Base-by-base conservation (phyloP, 2,797 vertebrate species). In the Chanos chanos region DNA sequence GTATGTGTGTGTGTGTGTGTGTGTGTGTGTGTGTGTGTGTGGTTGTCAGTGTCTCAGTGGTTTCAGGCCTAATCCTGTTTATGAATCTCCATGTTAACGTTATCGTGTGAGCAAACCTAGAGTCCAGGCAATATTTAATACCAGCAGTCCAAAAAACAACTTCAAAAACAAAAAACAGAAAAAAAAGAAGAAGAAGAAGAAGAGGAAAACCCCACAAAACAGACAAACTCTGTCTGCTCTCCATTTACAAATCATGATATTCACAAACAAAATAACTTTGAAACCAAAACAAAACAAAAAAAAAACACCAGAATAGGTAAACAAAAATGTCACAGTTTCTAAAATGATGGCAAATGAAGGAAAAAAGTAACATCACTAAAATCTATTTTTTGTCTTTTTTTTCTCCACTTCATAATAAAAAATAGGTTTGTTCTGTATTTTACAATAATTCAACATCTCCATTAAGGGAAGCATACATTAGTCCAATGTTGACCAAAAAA, bases 381-480 rank as follows among this genome's bases (percentile, higher is more conserved):
- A 84, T 87, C 74, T 36, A 69, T 71, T 78, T 77, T 92, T 92
- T 88, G 78, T 83, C 77, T 85, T 72, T 65, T 73, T 93, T 94
- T 86, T 81, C 89, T 89, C 81, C 81, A 81, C 85, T 90, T 89
- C 82, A 89, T 96, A 94, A 98, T 97, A 97, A 98, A 99, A 91
- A 98, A 99, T 97, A 98, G 94, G 94, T 95, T 92, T 90, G 94
- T 96, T 97, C 94, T 97, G 91, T 98, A 97, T 93, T 93, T 96
- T 97, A 98, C 94, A 97, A 95, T 94, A 93, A 92, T 96, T 95
- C 94, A 91, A 94, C 91, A 93, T 96, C 93, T 94, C 92, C 92
- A 90, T 90, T 90, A 61, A 89, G 89, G 93, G 93, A 89, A 93
- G 93, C 90, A 89, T 92, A 81, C 83, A 91, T 89, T 89, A 93